phyloP scores from a whole-genome alignment of 2,888 invertebrate genomes.

The Meliscaeva auricollis region DNA sequence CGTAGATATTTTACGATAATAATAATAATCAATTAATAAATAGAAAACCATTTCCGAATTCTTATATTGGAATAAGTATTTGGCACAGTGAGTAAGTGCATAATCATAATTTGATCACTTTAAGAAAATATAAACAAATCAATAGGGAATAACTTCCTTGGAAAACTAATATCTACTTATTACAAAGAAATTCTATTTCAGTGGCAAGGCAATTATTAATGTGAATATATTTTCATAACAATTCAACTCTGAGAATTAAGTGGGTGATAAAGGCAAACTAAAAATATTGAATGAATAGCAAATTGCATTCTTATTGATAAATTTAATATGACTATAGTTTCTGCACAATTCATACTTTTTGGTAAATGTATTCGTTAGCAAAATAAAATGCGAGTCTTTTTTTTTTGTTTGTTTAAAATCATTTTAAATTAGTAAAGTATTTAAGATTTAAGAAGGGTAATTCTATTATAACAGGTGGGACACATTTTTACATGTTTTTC shows the following conservation, averaged over 20 bases:
- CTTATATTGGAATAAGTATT: too few species aligned
- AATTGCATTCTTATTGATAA: neutral
- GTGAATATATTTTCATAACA: neutral
- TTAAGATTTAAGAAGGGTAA: too few species aligned
- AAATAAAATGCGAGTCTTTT: too few species aligned
- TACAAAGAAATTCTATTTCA: neutral
- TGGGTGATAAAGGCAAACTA: neutral
- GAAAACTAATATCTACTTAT: neutral
- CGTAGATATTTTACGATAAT: too few species aligned
- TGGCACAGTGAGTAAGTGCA: neutral
- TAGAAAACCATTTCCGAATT: neutral
- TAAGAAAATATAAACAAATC: slow-evolving; percentile 10
- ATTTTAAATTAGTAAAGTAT: too few species aligned
- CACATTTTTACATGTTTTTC: too few species aligned
- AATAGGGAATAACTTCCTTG: neutral
- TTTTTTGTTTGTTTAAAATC: too few species aligned
- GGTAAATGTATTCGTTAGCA: too few species aligned
- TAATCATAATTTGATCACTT: neutral
- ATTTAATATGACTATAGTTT: too few species aligned
- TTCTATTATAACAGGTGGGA: too few species aligned
- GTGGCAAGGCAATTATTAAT: neutral
- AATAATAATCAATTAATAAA: neutral
- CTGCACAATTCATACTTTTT: too few species aligned
- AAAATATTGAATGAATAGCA: neutral
- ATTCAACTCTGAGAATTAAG: neutral